Evolutionary conservation across 2,888 invertebrate genomes (phyloP).

Genomic region (Strigamia transsilvanica): DNA sequence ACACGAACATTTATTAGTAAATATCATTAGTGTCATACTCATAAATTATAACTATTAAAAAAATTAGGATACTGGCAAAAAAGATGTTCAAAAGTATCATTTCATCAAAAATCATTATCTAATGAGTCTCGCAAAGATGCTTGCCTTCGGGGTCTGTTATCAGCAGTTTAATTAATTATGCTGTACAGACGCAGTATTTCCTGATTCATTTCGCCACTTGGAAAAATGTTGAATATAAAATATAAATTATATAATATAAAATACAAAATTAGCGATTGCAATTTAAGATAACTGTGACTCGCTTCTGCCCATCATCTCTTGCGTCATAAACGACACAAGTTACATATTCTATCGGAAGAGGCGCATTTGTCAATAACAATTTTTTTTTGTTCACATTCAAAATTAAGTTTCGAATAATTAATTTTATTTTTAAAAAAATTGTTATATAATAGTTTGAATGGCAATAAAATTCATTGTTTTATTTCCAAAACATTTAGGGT

Average conservation of each 20-base stretch:
- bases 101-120: slow-evolving; percentile 52
- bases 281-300: not conserved
- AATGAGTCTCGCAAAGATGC: slow-evolving; percentile 53
- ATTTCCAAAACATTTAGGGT: too few relatives aligned
- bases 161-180: slow-evolving; percentile 53
- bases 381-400: too few relatives aligned
- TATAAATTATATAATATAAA: too few relatives aligned
- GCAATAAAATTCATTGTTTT: too few relatives aligned
- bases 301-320: not conserved
- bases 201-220: not conserved
- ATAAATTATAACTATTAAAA: not conserved
- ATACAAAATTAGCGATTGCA: not conserved
- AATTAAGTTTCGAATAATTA: too few relatives aligned
- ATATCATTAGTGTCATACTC: not conserved
- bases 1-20: not conserved
- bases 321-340: not conserved
- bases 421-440: too few relatives aligned
- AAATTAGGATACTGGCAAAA: not conserved
- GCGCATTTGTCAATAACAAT: not conserved
- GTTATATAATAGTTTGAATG: too few relatives aligned
- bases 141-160: slow-evolving; percentile 51
- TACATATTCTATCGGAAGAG: not conserved
- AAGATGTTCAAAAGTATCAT: not conserved
- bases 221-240: not conserved
- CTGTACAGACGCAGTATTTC: slow-evolving; percentile 40